phyloP scores from a whole-genome alignment of 2,888 invertebrate genomes.

The Dryocosmus kuriphilus region DNA sequence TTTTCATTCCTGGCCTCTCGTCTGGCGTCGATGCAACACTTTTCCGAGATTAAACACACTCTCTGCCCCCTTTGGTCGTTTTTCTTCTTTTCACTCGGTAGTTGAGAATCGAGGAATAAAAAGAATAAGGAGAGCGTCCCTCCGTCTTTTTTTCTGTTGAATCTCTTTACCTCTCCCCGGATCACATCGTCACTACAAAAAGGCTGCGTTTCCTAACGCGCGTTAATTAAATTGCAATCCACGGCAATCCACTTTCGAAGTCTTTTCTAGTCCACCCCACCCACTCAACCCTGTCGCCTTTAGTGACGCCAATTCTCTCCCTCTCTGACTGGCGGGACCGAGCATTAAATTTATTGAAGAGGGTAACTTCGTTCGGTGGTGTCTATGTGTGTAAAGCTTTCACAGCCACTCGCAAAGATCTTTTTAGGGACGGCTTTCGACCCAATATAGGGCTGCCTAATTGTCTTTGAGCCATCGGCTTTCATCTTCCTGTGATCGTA shows the following conservation, averaged over 20 bases:
- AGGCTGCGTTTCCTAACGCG: slow-evolving; percentile 52
- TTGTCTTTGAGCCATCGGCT: slow-evolving; percentile 38
- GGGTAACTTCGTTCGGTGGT: slow-evolving; percentile 57
- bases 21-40: slow-evolving; percentile 47
- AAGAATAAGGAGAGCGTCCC: not conserved
- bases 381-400: slow-evolving; percentile 29
- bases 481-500: slow-evolving; percentile 28
- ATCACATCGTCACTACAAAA: not conserved
- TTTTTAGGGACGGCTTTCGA: slow-evolving; percentile 27
- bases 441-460: slow-evolving; percentile 36
- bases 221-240: slow-evolving; percentile 57
- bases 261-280: slow-evolving; percentile 28
- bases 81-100: not conserved
- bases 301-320: slow-evolving; percentile 31
- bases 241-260: slow-evolving; percentile 45
- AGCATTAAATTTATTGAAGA: slow-evolving; percentile 60
- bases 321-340: slow-evolving; percentile 41
- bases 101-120: slow-evolving; percentile 28
- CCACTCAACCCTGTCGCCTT: slow-evolving; percentile 7
- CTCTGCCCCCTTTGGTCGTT: slow-evolving; percentile 5
- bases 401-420: slow-evolving; percentile 17
- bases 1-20: slow-evolving; percentile 44
- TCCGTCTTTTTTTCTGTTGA: slow-evolving; percentile 44
- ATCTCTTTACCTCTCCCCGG: slow-evolving; percentile 28
- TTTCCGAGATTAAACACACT: slow-evolving; percentile 57